Conservation (phyloP, 92 coral and sea anemone genomes). For the Heteractis magnifica region DNA sequence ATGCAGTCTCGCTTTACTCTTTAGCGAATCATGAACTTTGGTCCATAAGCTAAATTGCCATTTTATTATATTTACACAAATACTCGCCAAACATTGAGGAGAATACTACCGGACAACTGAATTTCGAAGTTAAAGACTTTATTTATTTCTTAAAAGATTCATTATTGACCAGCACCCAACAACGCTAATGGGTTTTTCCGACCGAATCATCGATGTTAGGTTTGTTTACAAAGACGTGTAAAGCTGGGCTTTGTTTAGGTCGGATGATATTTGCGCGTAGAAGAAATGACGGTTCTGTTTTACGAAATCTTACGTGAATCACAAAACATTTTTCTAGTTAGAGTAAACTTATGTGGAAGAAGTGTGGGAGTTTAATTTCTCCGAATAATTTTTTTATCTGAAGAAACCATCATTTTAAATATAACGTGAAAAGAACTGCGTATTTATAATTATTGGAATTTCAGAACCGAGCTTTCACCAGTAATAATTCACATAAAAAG, state of each 20-base stretch:
- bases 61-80: constrained; percentile 24
- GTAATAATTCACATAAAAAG: no score
- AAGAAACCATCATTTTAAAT: neutral
- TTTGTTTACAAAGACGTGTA: constrained; percentile 12
- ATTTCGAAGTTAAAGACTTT: neutral
- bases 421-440: no score
- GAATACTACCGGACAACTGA: neutral
- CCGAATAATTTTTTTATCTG: no score
- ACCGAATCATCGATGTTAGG: neutral
- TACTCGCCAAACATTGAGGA: neutral
- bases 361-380: neutral
- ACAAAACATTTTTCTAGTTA: no score
- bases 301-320: no score
- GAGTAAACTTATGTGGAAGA: neutral
- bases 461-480: no score
- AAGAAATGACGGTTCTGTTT: neutral
- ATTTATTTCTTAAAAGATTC: neutral
- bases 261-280: neutral
- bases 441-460: no score
- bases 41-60: neutral
- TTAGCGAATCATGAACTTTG: constrained; percentile 26
- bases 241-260: neutral
- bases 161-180: neutral
- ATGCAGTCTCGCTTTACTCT: constrained; percentile 8
- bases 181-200: neutral